These are phyloP conservation scores for Psix sp. DNA, from an alignment of 1,140 invertebrate species.

Conservation along the genomic window DNA sequence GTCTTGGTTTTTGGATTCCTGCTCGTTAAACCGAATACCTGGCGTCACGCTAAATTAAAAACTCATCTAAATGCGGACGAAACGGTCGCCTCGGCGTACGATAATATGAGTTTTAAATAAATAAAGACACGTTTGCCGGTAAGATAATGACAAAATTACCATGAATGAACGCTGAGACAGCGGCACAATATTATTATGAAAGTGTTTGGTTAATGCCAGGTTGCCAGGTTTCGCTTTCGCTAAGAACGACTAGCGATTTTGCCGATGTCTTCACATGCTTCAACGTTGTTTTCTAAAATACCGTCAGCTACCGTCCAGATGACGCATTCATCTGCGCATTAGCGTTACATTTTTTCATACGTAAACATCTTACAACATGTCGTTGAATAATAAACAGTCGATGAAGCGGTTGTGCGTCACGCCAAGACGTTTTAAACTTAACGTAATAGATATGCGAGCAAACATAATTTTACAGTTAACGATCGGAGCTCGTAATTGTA, in stretches of 20 bases:
- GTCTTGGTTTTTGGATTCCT: conserved; percentile 45
- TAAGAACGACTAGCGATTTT: conserved; percentile 26
- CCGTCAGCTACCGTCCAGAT: conserved; percentile 20
- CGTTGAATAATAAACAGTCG: conserved; percentile 43
- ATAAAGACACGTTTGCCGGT: conserved; percentile 62
- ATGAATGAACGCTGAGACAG: conserved; percentile 59
- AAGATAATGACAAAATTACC: conserved; percentile 67
- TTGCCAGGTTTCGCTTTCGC: conserved; percentile 32
- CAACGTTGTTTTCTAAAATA: conserved; percentile 11
- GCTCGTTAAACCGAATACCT: conserved; percentile 69
- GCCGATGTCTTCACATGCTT: conserved; percentile 4
- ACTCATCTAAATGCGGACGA: conserved; percentile 64
- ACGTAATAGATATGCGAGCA: too few species aligned
- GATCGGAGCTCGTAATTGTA: conserved; percentile 29
- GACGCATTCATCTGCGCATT: conserved; percentile 35
- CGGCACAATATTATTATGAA: conserved; percentile 65
- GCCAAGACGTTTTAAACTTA: not conserved
- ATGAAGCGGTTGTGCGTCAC: conserved; percentile 17
- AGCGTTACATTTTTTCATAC: conserved; percentile 7
- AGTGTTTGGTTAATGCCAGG: conserved; percentile 63
- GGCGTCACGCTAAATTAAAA: conserved; percentile 70
- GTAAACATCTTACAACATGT: not conserved
- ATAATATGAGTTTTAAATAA: conserved; percentile 67
- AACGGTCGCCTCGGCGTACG: conserved; percentile 54
- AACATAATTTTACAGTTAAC: conserved; percentile 18